These are phyloP conservation scores for Apodemia hepburni DNA, from an alignment of 2,888 invertebrate species.

Conservation along the genomic window DNA sequence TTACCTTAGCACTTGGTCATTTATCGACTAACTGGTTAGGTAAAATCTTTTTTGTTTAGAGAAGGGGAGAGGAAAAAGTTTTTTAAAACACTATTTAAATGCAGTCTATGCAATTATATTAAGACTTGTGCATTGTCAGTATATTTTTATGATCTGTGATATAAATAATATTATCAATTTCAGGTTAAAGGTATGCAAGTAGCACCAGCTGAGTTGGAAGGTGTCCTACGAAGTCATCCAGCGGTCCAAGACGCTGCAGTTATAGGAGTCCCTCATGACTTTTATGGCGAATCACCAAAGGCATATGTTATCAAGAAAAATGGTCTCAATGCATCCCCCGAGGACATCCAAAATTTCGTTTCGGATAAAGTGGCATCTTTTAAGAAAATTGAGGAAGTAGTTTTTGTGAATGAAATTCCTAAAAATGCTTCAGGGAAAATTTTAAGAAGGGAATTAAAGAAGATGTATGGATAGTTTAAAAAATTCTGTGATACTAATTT, in stretches of 20 bases:
- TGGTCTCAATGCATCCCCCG: slow-evolving; percentile 61
- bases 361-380: slow-evolving; percentile 87
- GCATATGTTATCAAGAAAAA: slow-evolving; percentile 85
- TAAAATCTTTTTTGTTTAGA: too few species aligned
- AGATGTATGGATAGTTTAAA: slow-evolving; percentile 51
- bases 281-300: slow-evolving; percentile 88
- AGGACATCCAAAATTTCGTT: slow-evolving; percentile 76
- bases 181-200: slow-evolving; percentile 88
- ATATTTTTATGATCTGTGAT: background rate
- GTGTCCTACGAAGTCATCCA: slow-evolving; percentile 85
- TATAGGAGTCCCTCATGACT: slow-evolving; percentile 86
- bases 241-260: slow-evolving; percentile 92
- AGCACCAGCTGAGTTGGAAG: slow-evolving; percentile 94
- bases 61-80: too few species aligned
- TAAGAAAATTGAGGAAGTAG: slow-evolving; percentile 85
- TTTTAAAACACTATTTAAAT: too few species aligned
- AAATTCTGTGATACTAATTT: slow-evolving; percentile 15
- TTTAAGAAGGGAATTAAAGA: slow-evolving; percentile 82
- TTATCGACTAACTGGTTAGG: too few species aligned
- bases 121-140: too few species aligned
- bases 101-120: too few species aligned
- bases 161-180: slow-evolving; percentile 13
- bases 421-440: slow-evolving; percentile 91
- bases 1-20: too few species aligned
- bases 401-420: slow-evolving; percentile 85